A percentile compares a stretch with the other conserved stretches of the same genome.
Conservation (phyloP, 2,797 vertebrate genomes). For the Sparus aurata region DNA sequence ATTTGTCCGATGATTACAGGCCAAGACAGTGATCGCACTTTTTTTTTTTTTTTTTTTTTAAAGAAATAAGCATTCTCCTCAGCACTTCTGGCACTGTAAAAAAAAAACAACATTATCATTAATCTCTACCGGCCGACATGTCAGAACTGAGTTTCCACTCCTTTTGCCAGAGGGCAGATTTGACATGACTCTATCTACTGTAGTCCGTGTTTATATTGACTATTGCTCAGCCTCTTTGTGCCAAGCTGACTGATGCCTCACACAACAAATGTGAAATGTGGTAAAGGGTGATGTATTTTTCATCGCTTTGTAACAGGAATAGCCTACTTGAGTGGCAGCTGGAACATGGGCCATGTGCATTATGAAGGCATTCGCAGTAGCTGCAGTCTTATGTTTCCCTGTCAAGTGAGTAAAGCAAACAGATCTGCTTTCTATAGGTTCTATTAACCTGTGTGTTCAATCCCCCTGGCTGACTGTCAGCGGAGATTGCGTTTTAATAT, state of each 20-base stretch:
- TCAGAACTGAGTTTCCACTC: conserved; percentile 20
- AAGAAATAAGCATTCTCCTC: neutral
- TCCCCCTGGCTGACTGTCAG: neutral
- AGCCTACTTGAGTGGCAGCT: conserved; percentile 18
- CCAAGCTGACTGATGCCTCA: conserved; percentile 26
- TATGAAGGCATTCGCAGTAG: conserved; percentile 3
- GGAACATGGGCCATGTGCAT: conserved; percentile 9
- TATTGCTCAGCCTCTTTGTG: conserved; percentile 16
- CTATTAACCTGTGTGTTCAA: neutral
- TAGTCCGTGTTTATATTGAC: conserved; percentile 42
- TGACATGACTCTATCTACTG: conserved; percentile 37
- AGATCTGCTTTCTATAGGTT: neutral
- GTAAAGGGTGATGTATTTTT: conserved; percentile 19
- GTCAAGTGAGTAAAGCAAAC: conserved; percentile 4
- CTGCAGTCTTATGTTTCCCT: neutral
- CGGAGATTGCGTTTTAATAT: neutral
- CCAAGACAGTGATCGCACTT: conserved; percentile 1
- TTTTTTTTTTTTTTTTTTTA: neutral
- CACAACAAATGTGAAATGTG: conserved; percentile 14
- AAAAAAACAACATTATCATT: conserved; percentile 5
- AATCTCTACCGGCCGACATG: conserved; percentile 27
- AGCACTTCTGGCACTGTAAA: neutral
- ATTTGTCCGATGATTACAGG: conserved; percentile 1
- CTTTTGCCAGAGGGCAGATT: conserved; percentile 18
- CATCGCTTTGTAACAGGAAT: neutral